Percentiles rank a stretch among this genome's conserved stretches.
Conservation (phyloP, 2,888 invertebrate genomes). For the Criorhina ranunculi region DNA sequence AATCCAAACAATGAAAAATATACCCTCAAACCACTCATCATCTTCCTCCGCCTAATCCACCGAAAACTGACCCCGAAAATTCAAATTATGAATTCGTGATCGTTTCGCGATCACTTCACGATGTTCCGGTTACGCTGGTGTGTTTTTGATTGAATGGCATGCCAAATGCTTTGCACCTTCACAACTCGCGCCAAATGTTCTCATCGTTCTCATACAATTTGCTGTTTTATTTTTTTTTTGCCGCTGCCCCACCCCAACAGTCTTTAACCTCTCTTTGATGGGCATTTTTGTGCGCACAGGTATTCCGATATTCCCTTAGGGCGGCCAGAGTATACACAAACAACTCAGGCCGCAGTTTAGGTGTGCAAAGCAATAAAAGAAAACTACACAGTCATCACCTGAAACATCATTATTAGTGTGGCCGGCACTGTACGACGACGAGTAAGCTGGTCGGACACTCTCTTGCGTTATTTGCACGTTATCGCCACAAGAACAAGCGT, state of each 20-base stretch:
- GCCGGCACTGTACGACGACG: constrained; percentile 31
- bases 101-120: neutral
- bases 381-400: constrained; percentile 73
- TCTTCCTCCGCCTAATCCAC: neutral
- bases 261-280: constrained; percentile 40
- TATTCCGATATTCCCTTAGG: constrained; percentile 40
- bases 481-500: constrained; percentile 67
- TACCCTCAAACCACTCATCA: neutral
- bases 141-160: constrained; percentile 53
- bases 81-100: constrained; percentile 13
- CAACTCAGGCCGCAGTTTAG: constrained; percentile 47
- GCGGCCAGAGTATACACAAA: constrained; percentile 40
- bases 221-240: too few relatives aligned
- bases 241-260: neutral
- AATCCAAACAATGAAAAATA: neutral
- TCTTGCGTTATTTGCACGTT: constrained; percentile 65
- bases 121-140: constrained; percentile 4
- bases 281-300: constrained; percentile 7
- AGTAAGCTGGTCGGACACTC: constrained; percentile 51
- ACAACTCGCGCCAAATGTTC: constrained; percentile 42
- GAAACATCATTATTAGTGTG: constrained; percentile 72
- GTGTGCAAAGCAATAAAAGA: constrained; percentile 65
- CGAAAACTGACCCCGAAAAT: neutral
- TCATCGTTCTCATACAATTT: constrained; percentile 27
- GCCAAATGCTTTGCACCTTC: constrained; percentile 44